Evolutionary conservation across 2,797 vertebrate species (phyloP), one percentile per base, ranked within the genome.

Genomic region (Chelon labrosus): DNA sequence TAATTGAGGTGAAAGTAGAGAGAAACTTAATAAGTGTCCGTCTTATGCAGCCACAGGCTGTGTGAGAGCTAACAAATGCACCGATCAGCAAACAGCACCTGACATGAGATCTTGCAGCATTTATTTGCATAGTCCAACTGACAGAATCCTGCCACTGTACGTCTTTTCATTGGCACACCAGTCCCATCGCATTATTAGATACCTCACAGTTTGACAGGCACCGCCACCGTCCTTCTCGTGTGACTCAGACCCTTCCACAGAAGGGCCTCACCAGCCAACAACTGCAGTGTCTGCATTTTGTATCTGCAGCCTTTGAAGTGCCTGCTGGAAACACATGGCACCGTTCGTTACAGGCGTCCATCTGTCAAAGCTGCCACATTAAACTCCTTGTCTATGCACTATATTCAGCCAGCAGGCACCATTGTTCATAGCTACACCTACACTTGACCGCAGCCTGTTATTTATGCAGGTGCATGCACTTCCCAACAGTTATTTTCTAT

Each of bases 281-380:
- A 54, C 22, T 55, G 60, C 50, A 54, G n/a, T 9, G 39, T 49
- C 17, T 66, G 39, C 55, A 25, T 67, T 65, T 75, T 50, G 19
- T 38, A 49, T 20, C 46, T 31, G 7, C 20, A 60, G 41, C 7
- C 42, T 62, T 27, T 11, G 25, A n/a, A 50, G 13, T 25, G 41
- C n/a, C 42, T 39, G 9, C 39, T 69, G 35, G 16, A 78, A 37
- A 41, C 76, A 47, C 57, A 35, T 74, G 47, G 27, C 16, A 12
- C 39, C 0, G 1, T 41, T 70, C 27, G 8, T 57, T 46, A 19
- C 6, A 19, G 46, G 47, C 25, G 31, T 41, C 39, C 49, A 37
- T 71, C 65, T 85, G 47, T 60, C 22, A 55, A 44, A 64, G 27
- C n/a, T 66, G 70, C 67, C 20, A 31, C 22, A 49, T 56, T 61